Conservation (phyloP, 2,797 vertebrate genomes). For the Xenops minutus region DNA sequence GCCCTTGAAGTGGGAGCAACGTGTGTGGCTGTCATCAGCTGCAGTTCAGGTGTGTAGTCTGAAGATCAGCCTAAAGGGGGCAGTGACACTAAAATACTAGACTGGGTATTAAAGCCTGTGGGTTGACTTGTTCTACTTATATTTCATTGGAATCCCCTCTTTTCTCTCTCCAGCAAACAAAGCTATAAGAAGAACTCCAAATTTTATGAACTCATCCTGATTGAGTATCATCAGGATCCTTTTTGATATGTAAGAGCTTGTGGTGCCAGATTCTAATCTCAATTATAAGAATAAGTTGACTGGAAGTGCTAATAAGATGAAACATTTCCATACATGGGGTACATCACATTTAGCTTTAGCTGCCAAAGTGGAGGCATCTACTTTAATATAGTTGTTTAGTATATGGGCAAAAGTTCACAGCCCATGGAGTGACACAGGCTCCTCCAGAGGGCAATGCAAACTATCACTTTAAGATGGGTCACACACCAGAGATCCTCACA, state of each 20-base stretch:
- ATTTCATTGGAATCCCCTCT: not conserved
- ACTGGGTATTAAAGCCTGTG: not conserved
- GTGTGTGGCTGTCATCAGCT: not conserved
- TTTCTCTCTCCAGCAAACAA: conserved; percentile 26
- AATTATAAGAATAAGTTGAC: not conserved
- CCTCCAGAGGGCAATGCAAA: not conserved
- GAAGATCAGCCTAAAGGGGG: not conserved
- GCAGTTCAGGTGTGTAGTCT: not conserved
- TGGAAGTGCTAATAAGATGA: not conserved
- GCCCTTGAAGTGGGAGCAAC: not conserved
- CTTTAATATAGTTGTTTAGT: not conserved
- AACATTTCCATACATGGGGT: not conserved
- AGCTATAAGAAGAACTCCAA: conserved; percentile 48
- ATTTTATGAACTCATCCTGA: not conserved
- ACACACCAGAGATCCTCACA: not conserved
- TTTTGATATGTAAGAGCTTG: not conserved
- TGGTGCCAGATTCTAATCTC: not conserved
- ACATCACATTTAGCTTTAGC: not conserved
- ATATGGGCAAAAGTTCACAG: not conserved
- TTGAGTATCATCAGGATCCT: not conserved
- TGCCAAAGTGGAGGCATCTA: not conserved
- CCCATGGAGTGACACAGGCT: not conserved
- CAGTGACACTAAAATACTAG: not conserved
- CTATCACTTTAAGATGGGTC: not conserved
- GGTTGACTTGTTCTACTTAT: not conserved